Conservation (phyloP, 2,113 vertebrate genomes). For the Eubucco bourcierii region DNA sequence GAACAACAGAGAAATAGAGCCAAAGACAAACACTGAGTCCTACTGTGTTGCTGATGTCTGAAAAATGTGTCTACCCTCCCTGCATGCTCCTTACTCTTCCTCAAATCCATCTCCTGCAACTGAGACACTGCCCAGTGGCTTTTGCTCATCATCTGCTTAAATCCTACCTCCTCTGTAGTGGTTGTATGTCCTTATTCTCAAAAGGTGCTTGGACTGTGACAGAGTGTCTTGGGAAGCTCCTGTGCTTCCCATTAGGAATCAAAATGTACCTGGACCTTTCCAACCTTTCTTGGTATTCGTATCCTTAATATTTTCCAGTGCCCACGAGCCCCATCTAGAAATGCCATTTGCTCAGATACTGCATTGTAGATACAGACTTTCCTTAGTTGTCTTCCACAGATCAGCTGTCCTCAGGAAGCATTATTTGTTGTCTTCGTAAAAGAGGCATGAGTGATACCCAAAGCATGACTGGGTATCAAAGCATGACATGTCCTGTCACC, state of each 20-base stretch:
- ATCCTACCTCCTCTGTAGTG: not conserved
- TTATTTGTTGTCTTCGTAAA: not conserved
- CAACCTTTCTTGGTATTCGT: not conserved
- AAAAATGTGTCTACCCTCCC: not conserved
- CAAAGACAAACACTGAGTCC: not conserved
- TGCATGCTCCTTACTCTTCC: not conserved
- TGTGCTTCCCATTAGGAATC: not conserved
- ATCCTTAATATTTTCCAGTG: not conserved
- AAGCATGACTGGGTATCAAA: not conserved
- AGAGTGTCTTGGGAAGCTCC: not conserved
- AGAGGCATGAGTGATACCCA: not conserved
- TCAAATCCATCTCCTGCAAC: not conserved
- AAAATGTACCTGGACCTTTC: not conserved
- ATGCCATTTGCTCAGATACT: not conserved
- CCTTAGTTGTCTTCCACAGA: not conserved
- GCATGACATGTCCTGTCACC: no score
- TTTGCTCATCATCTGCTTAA: not conserved
- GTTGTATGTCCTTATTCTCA: not conserved
- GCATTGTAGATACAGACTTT: not conserved
- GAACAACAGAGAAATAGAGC: not conserved
- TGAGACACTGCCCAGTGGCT: not conserved
- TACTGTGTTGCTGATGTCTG: not conserved
- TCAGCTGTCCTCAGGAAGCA: constrained; percentile 5
- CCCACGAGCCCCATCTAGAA: not conserved
- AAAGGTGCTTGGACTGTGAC: rapidly evolving